Conservation (phyloP, 1,140 invertebrate species). For the Drosophila sucinea region DNA sequence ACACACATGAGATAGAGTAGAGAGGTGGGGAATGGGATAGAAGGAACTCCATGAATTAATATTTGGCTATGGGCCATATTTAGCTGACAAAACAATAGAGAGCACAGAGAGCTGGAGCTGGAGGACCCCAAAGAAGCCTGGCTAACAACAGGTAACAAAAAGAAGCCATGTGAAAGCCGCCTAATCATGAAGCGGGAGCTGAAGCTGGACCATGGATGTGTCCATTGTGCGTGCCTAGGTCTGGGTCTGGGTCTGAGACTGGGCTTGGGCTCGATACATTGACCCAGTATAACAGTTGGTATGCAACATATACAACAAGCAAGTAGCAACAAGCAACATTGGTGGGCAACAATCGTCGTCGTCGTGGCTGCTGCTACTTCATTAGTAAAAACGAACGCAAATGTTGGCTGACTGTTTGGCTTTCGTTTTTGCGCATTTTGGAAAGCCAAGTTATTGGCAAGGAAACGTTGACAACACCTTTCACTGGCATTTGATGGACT, state of each 20-base stretch:
- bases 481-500: slow-evolving; percentile 60
- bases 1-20: not conserved
- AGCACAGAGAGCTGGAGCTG: not conserved
- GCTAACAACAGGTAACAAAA: slow-evolving; percentile 9
- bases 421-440: slow-evolving; percentile 61
- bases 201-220: slow-evolving; percentile 39
- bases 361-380: slow-evolving; percentile 41
- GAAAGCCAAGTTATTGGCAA: slow-evolving; percentile 72
- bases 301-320: slow-evolving; percentile 46
- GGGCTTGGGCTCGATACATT: slow-evolving; percentile 56
- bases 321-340: slow-evolving; percentile 32
- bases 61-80: slow-evolving; percentile 81
- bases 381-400: slow-evolving; percentile 57
- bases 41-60: slow-evolving; percentile 70
- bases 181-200: slow-evolving; percentile 35
- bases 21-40: not conserved
- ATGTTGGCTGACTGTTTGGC: slow-evolving; percentile 26
- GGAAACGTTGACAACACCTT: slow-evolving; percentile 61
- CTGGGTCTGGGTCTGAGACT: slow-evolving; percentile 31
- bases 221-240: slow-evolving; percentile 32
- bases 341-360: slow-evolving; percentile 11
- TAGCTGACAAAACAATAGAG: slow-evolving; percentile 78
- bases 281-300: slow-evolving; percentile 74
- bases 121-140: not conserved
- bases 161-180: slow-evolving; percentile 45